Base-by-base conservation (phyloP, 2,113 vertebrate genomes). In the Antechinus stuartii region DNA sequence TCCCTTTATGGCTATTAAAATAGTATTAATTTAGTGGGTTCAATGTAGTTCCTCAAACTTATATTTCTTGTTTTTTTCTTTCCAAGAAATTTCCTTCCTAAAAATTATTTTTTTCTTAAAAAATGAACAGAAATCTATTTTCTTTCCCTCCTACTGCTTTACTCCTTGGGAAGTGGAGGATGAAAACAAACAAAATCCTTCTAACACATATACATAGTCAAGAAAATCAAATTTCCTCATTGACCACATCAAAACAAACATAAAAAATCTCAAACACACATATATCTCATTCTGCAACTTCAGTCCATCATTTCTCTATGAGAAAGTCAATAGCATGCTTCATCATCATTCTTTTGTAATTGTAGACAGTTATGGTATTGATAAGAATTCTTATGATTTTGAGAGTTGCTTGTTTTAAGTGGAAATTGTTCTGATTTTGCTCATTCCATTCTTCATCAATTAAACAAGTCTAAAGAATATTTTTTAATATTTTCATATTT, bases 21-120 rank as follows among this genome's bases (percentile, higher is more conserved):
- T 42, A 84, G 35, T 84, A 84, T 42, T 93, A 91, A 92, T 94
- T 93, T 92, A 46, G 35, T 96, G 92, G 84, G 42, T 95, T 97
- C n/a, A 90, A 0, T 96, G 27, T 90, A 94, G 27, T 90, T 95
- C 25, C 46, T 95, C 8, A 95, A 53, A 68, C n/a, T 95, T 3
- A 24, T 93, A 68, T 35, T 57, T 95, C 22, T 89, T 94, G 50
- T 50, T 89, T 55, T 55, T 55, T 6, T 14, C 42, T 96, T 93
- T 90, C 54, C 90, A 42, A 84, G n/a, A 23, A 84, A 84, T 84
- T 42, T 84, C 42, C 35, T 42, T 84, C 9, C 19, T 42, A 23
- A 23, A 84, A 84, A 84, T 42, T 42, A 84, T 52, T 52, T 42
- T n/a, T 61, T 22, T 52, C 9, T 23, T 8, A 84, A 84, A 84